Conservation (phyloP, 2,797 vertebrate species). For the Onychomys torridus region DNA sequence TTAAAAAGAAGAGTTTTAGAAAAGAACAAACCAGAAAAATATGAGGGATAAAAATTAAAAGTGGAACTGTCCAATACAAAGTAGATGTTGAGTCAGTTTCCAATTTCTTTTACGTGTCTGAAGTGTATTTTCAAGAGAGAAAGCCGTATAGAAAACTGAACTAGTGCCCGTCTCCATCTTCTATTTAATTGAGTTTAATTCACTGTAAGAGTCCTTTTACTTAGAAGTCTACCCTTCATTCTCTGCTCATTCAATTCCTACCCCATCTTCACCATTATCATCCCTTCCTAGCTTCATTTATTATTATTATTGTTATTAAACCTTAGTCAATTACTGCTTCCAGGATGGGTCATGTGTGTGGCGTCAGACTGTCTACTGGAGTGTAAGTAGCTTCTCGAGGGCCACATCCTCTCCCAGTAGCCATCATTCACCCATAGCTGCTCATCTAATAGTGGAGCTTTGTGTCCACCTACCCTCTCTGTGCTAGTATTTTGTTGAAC, state of each 20-base stretch:
- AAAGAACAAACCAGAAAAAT: not conserved
- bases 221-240: not conserved
- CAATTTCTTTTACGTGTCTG: not conserved
- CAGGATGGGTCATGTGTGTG: not conserved
- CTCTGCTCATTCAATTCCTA: not conserved
- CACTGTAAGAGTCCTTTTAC: not conserved
- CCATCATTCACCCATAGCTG: not conserved
- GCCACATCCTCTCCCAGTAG: not conserved
- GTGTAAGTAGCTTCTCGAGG: not conserved
- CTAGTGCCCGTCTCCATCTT: not conserved
- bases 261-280: not conserved
- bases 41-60: slow-evolving; percentile 2
- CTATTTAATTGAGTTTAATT: not conserved
- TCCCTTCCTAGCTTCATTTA: not conserved
- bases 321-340: no score
- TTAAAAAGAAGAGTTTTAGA: not conserved
- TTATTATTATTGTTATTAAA: no score
- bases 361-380: no score
- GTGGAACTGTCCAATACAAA: not conserved
- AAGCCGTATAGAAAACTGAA: not conserved
- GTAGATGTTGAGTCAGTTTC: slow-evolving; percentile 45
- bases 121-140: not conserved
- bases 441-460: not conserved
- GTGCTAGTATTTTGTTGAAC: not conserved
- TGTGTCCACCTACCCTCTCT: not conserved